Base-by-base conservation (phyloP, 1,140 invertebrate species). In the Aphidius ervi region DNA sequence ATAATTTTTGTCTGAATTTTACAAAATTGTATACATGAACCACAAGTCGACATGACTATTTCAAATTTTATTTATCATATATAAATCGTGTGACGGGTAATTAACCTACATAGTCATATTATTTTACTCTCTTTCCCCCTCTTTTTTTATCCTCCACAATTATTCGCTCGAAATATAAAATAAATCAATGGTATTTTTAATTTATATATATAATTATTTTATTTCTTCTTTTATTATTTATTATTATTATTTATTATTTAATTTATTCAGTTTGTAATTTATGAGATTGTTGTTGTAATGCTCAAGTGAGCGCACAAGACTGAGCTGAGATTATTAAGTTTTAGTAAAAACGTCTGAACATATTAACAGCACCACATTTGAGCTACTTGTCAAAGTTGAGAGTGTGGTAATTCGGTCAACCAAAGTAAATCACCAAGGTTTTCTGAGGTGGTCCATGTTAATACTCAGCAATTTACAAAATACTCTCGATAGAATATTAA, bases 31-130 rank as follows among this genome's bases (percentile, higher is more conserved):
- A 52, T 52, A 52, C 49, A 52, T 52, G 49, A 52, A 37, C 46
- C 46, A 47, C 16, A n/a, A 0, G 10, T n/a, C 46, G 3, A 47
- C 46, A 47, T n/a, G 46, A n/a, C 8, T n/a, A 10, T 47, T 47
- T 47, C 46, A 47, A 47, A n/a, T 47, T 47, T 47, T 47, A 52
- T 52, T 23, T 52, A 16, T 16, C 16, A 16, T 52, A 39, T 37
- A 52, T 52, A 52, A 52, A 52, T 52, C 49, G 49, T 52, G 31
- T 37, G 49, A 52, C 37, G 31, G 49, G 31, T 37, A 52, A 52
- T 52, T 52, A 52, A 52, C 49, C 49, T 52, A 52, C 31, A 39
- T 52, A 31, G 40, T 40, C 49, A 9, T 37, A 40, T 39, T 39
- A 52, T 52, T 52, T 10, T 39, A 37, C 7, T 3, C 8, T 20